phyloP scores from a whole-genome alignment of 2,888 invertebrate genomes.

The Abscondita cerata region DNA sequence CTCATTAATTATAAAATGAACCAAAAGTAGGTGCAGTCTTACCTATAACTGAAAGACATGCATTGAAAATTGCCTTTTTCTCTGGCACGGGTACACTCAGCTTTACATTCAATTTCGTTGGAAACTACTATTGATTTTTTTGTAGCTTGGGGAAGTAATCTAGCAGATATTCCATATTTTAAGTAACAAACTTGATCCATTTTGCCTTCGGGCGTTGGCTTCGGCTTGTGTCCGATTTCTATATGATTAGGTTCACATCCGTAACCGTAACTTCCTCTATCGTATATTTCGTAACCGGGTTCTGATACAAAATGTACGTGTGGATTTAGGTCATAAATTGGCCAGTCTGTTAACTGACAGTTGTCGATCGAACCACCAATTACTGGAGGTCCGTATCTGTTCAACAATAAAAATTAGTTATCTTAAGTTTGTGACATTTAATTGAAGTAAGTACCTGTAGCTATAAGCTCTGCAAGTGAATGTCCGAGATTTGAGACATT shows the following conservation, averaged over 20 bases:
- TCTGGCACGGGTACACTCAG: slow-evolving; percentile 68
- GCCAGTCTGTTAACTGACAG: slow-evolving; percentile 79
- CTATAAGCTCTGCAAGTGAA: slow-evolving; percentile 85
- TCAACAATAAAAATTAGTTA: too few relatives aligned
- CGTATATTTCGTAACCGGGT: slow-evolving; percentile 76
- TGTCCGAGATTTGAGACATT: slow-evolving; percentile 73
- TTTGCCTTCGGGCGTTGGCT: slow-evolving; percentile 39
- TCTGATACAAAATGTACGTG: slow-evolving; percentile 65
- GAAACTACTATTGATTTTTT: slow-evolving; percentile 70
- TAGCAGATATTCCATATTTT: slow-evolving; percentile 78
- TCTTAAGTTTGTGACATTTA: not conserved
- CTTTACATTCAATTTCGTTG: slow-evolving; percentile 73
- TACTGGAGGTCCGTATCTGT: slow-evolving; percentile 71
- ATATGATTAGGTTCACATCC: slow-evolving; percentile 77
- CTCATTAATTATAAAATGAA: slow-evolving; percentile 9
- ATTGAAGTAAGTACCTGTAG: slow-evolving; percentile 63
- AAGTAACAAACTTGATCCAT: slow-evolving; percentile 72
- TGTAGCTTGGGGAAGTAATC: slow-evolving; percentile 69
- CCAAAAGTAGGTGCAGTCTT: slow-evolving; percentile 40
- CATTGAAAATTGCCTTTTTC: slow-evolving; percentile 70
- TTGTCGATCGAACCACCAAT: slow-evolving; percentile 74
- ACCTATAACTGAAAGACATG: slow-evolving; percentile 79
- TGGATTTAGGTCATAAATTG: slow-evolving; percentile 70
- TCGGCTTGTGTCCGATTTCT: slow-evolving; percentile 50
- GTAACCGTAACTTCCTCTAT: slow-evolving; percentile 81